Base-by-base conservation (phyloP, 2,797 vertebrate genomes). In the Acanthiza pusilla region DNA sequence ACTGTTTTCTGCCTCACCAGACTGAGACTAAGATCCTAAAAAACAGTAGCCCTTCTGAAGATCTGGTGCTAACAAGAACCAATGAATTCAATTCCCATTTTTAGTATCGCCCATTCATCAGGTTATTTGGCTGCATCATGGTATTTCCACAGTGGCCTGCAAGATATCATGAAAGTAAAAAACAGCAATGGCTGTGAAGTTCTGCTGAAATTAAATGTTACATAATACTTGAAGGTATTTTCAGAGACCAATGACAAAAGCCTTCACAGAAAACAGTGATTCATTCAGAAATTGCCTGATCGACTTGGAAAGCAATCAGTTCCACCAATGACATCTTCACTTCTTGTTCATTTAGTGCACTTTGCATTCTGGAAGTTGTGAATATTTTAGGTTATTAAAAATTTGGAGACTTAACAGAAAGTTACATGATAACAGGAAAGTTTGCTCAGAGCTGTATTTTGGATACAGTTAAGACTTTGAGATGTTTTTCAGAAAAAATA, bases 21-120 rank as follows among this genome's bases (percentile, higher is more conserved):
- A 53, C 25, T 47, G 62, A 66, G 43, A 48, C 60, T 78, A 74
- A 58, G 54, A 40, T 65, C 42, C 66, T 85, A n/a, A 45, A 66
- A 45, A 75, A 74, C 7, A 88, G 14, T 45, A 75, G 62, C 88
- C 65, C 89, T 89, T 87, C 57, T 73, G 66, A 88, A 89, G 73
- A 94, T 78, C 60, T 0, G n/a, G 12, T 90, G 45, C 74, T 95
- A 86, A 84, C 51, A 68, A 92, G 76, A 90, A 66, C 47, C 88
- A 90, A 78, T 89, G 42, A 90, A 89, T 83, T 66, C 61, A 92
- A 50, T 94, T 93, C 51, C 43, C 40, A 25, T 62, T 91, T 91
- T 94, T 75, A 84, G 55, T 84, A 66, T 79, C 36, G 18, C 16
- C 48, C 66, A 81, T 91, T 94, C 80, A 75, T 94, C 88, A 81